Percentiles rank a stretch among this genome's conserved stretches.
Conservation (phyloP, 2,797 vertebrate species). For the Anisognathus igniventris region DNA sequence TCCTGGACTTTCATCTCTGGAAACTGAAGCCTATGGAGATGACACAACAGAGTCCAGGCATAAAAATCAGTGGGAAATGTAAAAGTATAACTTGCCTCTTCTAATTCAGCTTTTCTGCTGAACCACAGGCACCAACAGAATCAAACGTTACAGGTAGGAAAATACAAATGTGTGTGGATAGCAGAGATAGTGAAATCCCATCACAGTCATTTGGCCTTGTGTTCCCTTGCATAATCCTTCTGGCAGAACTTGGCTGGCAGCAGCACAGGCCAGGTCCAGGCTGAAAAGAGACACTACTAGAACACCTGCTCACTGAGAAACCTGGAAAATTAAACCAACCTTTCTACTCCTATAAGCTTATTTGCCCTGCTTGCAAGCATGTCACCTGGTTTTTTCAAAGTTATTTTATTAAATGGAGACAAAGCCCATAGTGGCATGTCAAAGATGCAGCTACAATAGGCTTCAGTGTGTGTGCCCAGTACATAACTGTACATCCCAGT, state of each 20-base stretch:
- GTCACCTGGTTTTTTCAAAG: neutral
- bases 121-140: neutral
- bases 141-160: neutral
- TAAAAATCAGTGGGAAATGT: neutral
- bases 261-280: neutral
- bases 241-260: neutral
- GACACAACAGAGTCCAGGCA: neutral
- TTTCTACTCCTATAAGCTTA: neutral
- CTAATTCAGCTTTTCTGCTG: neutral
- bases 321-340: neutral
- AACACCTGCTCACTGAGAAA: neutral
- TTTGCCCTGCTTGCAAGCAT: neutral
- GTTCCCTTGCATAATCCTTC: neutral
- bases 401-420: neutral
- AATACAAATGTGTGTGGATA: neutral
- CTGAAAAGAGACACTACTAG: neutral
- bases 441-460: neutral
- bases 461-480: neutral
- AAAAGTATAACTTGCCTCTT: neutral
- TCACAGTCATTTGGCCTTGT: neutral
- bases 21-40: neutral
- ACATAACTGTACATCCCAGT: neutral
- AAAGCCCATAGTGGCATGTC: neutral
- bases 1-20: neutral
- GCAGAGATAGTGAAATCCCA: neutral